Evolutionary conservation across 2,113 vertebrate species (phyloP).

Genomic region (Lagenorhynchus albirostris): DNA sequence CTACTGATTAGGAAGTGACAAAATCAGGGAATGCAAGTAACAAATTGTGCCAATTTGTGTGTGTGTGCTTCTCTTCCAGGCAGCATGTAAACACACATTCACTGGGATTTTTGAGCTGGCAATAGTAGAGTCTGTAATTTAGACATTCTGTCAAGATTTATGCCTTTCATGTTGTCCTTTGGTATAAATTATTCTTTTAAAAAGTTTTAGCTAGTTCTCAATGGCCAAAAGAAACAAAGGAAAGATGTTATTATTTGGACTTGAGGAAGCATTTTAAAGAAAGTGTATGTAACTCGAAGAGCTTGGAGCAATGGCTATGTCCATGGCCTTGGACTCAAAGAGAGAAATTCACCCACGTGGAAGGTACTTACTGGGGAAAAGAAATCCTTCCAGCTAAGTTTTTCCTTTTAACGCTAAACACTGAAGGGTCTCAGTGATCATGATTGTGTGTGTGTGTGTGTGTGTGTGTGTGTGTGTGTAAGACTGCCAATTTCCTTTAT

Average conservation of each 20-base stretch:
- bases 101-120: neutral
- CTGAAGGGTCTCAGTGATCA: neutral
- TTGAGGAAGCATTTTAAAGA: neutral
- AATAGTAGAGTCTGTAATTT: neutral
- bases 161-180: neutral
- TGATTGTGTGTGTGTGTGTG: no score
- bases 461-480: no score
- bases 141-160: neutral
- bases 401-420: neutral
- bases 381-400: neutral
- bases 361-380: neutral
- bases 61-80: neutral
- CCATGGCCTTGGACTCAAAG: neutral
- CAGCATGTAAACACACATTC: neutral
- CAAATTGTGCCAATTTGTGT: neutral
- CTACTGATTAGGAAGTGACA: neutral
- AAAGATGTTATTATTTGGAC: neutral
- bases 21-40: neutral
- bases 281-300: neutral
- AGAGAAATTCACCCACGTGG: neutral
- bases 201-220: neutral
- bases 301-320: no score
- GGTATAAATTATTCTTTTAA: neutral
- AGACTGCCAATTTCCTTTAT: neutral
- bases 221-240: neutral